Base-by-base conservation (phyloP, 1,140 invertebrate genomes). In the Papilio xuthus region DNA sequence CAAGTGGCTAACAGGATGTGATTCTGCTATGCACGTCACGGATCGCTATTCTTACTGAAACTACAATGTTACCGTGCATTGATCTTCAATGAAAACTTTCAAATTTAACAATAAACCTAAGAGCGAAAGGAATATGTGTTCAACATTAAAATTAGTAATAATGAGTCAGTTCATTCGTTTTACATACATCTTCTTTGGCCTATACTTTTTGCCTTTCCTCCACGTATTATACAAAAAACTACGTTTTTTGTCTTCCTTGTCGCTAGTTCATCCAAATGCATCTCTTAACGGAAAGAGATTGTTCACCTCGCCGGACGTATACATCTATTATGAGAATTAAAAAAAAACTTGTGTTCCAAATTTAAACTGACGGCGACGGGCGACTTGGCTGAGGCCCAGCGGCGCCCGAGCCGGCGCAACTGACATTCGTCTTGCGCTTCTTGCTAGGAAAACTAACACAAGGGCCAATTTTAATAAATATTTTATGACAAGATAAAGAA, bases 301-400 rank as follows among this genome's bases (percentile, higher is more conserved):
- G 86, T 93, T 93, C 90, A 93, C 91, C 90, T 93, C 89, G 83
- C 80, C 82, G 85, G 81, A 84, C 84, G 83, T 86, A 84, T 88
- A 86, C 86, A 88, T 86, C 84, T 86, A 89, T 85, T 88, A 89
- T 84, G 81, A 79, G 81, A 82, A 80, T 79, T 85, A 81, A 92
- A 92, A 93, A 93, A 93, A 90, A 84, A 84, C 85, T 60, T 20
- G 13, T 86, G 90, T 89, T 92, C 90, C 88, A 93, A 93, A 91
- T 90, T 91, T 93, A 93, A 91, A 89, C 88, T 82, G 88, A 82
- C 85, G 88, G 86, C 87, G 87, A 82, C 85, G 89, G 89, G 89
- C 85, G 85, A 83, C 84, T 92, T 92, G 90, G 90, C 90, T 81
- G 78, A 78, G 87, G 88, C 86, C 92, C 90, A 93, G 89, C 87